A percentile compares a stretch with the other conserved stretches of the same genome.
phyloP scores from a whole-genome alignment of 2,888 invertebrate genomes.

The Cheilosia grossa region DNA sequence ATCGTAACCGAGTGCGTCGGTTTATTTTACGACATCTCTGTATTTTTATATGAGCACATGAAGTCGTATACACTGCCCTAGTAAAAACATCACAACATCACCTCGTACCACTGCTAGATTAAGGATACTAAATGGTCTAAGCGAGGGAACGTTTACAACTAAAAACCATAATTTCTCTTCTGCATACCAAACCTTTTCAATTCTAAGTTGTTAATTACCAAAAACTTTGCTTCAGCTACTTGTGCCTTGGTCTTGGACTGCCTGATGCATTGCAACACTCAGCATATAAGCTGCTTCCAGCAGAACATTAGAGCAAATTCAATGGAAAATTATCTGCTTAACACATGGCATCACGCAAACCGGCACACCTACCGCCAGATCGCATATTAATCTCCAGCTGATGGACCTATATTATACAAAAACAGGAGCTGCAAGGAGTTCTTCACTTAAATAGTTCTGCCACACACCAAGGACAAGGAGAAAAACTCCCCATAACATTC shows the following conservation, averaged over 20 bases:
- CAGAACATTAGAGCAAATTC: conserved; percentile 52
- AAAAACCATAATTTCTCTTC: no score
- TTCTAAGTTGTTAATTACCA: no score
- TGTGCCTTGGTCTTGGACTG: neutral
- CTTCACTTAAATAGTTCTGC: conserved; percentile 41
- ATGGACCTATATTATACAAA: conserved; percentile 13
- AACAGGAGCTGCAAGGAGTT: conserved; percentile 1
- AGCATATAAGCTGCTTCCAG: conserved; percentile 15
- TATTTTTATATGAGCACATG: no score
- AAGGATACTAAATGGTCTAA: no score
- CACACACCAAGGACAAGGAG: neutral
- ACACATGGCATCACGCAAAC: conserved; percentile 64
- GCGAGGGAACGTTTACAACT: no score
- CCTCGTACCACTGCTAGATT: no score
- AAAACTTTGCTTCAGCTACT: no score
- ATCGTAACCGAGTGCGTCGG: no score
- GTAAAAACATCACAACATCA: no score
- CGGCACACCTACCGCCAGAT: conserved; percentile 5
- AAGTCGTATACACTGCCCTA: no score
- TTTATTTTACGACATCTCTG: no score
- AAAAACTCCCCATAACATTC: conserved; percentile 18
- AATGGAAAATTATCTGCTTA: conserved; percentile 70
- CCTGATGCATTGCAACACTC: conserved; percentile 2
- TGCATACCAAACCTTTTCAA: no score
- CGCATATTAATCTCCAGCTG: conserved; percentile 3